These are phyloP conservation scores for Archivesica marissinica DNA, from an alignment of 1,140 invertebrate species.

Conservation along the genomic window DNA sequence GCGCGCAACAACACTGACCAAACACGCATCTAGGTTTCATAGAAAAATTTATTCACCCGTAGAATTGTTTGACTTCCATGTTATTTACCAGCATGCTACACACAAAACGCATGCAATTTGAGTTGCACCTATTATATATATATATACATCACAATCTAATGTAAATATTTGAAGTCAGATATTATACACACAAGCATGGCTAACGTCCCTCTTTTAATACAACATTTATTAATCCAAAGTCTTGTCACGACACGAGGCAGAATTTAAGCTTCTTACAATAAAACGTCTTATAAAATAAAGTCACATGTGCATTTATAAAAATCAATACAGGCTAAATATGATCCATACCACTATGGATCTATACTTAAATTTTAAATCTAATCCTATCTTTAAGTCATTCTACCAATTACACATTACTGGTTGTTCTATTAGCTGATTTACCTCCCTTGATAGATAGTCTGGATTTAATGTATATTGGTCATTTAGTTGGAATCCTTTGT, in stretches of 20 bases:
- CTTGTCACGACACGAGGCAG: background rate
- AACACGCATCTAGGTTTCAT: too few relatives aligned
- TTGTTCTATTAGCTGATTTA: too few relatives aligned
- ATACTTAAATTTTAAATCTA: too few relatives aligned
- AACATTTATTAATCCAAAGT: background rate
- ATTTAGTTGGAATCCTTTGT: too few relatives aligned
- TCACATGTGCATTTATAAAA: background rate
- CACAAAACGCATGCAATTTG: background rate
- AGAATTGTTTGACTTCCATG: too few relatives aligned
- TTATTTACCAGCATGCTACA: too few relatives aligned
- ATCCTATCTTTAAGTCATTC: too few relatives aligned
- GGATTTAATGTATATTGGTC: too few relatives aligned
- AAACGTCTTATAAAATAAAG: background rate
- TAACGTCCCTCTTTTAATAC: constrained; percentile 9
- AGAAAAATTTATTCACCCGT: too few relatives aligned
- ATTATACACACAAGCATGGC: constrained; percentile 7
- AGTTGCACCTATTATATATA: constrained; percentile 8
- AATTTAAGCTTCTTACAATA: constrained; percentile 1
- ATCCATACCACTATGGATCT: background rate
- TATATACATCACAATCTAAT: background rate
- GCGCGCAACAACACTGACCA: too few relatives aligned
- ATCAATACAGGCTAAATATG: constrained; percentile 3
- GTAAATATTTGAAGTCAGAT: constrained; percentile 15
- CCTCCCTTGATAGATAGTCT: too few relatives aligned
- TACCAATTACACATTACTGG: too few relatives aligned